A percentile compares a stretch with the other conserved stretches of the same genome.
These are phyloP conservation scores for Telenomus remus DNA, from an alignment of 1,140 invertebrate genomes.

Conservation along the genomic window DNA sequence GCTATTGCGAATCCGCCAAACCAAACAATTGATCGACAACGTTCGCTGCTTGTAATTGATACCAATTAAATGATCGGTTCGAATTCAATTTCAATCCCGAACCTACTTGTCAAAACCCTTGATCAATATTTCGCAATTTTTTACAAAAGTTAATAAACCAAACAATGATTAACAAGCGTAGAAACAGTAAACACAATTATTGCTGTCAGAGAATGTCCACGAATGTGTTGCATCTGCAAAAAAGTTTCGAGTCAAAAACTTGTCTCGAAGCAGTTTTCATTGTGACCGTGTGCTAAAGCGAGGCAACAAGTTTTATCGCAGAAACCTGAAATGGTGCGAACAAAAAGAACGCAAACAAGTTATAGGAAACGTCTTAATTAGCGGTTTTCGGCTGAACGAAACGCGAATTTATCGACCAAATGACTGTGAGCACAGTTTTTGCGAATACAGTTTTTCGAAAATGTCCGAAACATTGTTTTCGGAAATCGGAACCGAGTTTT, in stretches of 20 bases:
- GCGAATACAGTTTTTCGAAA: too few species aligned
- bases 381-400: constrained; percentile 38
- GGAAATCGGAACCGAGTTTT: too few species aligned
- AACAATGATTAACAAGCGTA: too few species aligned
- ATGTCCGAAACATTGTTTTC: not conserved
- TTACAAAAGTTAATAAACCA: too few species aligned
- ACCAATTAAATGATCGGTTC: too few species aligned
- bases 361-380: constrained; percentile 55
- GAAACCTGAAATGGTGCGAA: constrained; percentile 33
- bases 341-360: constrained; percentile 47
- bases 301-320: constrained; percentile 29
- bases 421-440: not conserved
- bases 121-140: too few species aligned
- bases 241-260: constrained; percentile 26
- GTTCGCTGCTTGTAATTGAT: not conserved
- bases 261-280: constrained; percentile 10
- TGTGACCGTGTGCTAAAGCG: constrained; percentile 18
- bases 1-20: constrained; percentile 14
- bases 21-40: constrained; percentile 44
- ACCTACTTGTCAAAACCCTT: too few species aligned
- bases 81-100: too few species aligned
- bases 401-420: constrained; percentile 32
- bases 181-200: too few species aligned
- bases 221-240: too few species aligned
- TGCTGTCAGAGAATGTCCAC: too few species aligned